Conservation (phyloP, 2,797 vertebrate species). For the Lacerta viridis region DNA sequence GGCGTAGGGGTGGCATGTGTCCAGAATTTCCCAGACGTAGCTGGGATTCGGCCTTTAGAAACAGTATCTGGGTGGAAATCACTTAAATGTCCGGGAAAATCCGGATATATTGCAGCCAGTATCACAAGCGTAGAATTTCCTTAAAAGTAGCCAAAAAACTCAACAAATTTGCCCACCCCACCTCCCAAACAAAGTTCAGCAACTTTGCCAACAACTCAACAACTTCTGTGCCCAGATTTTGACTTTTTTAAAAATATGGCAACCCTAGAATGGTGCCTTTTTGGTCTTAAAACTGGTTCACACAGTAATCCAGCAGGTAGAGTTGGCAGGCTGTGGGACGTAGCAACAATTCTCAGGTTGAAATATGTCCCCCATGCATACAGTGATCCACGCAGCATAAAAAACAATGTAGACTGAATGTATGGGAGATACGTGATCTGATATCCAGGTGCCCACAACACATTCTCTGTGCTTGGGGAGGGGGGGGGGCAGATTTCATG, state of each 20-base stretch:
- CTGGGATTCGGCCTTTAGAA: too few species aligned
- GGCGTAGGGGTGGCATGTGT: too few species aligned
- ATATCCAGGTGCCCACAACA: neutral
- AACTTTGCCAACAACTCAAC: too few species aligned
- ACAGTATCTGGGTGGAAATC: too few species aligned
- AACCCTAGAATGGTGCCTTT: slow-evolving; percentile 43
- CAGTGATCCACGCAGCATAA: neutral
- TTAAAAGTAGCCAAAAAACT: too few species aligned
- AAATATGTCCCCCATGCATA: neutral
- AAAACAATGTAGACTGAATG: neutral
- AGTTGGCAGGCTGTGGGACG: neutral
- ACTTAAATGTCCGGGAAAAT: too few species aligned
- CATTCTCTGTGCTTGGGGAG: neutral
- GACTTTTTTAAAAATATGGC: too few species aligned
- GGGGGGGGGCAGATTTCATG: neutral
- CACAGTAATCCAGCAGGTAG: fast-evolving
- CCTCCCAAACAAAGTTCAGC: too few species aligned
- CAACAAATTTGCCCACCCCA: too few species aligned
- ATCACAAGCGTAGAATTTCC: too few species aligned
- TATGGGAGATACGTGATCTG: neutral
- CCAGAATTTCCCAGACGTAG: slow-evolving; percentile 34
- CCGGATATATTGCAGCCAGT: too few species aligned
- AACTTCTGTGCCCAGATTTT: too few species aligned
- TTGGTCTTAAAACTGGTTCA: neutral
- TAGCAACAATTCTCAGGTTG: neutral